Conservation (phyloP, 2,113 vertebrate species). For the Todiramphus saurophagus region DNA sequence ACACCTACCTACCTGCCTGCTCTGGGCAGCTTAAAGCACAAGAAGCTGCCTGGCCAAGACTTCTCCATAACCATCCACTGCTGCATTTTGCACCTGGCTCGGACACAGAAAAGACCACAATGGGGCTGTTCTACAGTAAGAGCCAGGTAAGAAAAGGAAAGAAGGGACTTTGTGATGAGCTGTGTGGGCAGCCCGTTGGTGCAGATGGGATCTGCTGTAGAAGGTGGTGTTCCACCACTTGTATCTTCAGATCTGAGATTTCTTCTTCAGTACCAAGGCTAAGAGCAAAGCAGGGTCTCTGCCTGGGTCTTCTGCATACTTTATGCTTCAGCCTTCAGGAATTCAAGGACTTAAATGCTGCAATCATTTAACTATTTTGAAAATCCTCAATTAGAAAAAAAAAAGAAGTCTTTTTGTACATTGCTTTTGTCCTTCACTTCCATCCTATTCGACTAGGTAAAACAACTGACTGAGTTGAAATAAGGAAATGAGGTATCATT, state of each 20-base stretch:
- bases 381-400: not conserved
- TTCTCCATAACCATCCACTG: not conserved
- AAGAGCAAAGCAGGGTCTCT: not conserved
- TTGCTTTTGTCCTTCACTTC: not conserved
- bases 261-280: not conserved
- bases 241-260: not conserved
- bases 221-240: not conserved
- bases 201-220: not conserved
- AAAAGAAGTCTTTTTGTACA: not conserved
- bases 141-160: conserved; percentile 41
- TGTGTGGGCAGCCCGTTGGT: not conserved
- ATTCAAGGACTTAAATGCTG: not conserved
- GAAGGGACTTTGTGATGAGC: not conserved
- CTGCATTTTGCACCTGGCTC: not conserved
- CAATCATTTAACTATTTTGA: not conserved
- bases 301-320: not conserved
- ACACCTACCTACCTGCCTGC: conserved; percentile 23
- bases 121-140: conserved; percentile 63
- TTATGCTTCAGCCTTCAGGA: not conserved
- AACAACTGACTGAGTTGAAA: not conserved
- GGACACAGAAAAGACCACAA: fast-evolving
- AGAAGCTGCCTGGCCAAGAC: not conserved
- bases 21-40: conserved; percentile 9
- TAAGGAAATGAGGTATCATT: not conserved
- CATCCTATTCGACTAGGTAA: not conserved